Conservation (phyloP, 1,140 invertebrate genomes). For the Heterodera carotae region DNA sequence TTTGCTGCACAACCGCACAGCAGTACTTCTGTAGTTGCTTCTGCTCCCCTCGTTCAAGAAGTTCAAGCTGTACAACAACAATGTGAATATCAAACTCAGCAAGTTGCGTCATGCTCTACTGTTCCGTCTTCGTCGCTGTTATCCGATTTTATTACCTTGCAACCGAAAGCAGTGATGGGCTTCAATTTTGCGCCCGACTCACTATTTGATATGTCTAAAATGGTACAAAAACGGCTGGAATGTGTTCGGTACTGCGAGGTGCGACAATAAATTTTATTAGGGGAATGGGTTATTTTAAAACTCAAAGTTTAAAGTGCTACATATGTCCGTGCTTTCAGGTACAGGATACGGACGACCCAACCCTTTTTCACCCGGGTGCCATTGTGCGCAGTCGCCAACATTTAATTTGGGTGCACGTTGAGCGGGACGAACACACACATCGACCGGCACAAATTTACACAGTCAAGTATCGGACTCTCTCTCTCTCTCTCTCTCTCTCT, state of each 20-base stretch:
- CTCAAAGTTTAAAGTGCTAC: no score
- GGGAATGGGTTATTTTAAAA: background rate
- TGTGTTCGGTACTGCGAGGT: slow-evolving; percentile 9
- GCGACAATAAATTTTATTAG: background rate
- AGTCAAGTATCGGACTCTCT: no score
- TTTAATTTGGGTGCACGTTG: background rate
- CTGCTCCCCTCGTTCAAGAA: background rate
- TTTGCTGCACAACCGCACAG: background rate
- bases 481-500: no score
- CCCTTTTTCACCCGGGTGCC: slow-evolving; percentile 2
- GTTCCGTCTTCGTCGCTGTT: background rate
- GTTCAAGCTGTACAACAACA: background rate
- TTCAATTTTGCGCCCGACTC: background rate
- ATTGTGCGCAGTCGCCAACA: slow-evolving; percentile 8
- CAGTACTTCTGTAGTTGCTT: no score
- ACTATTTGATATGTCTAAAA: background rate
- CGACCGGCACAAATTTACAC: slow-evolving; percentile 1
- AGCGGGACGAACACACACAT: slow-evolving; percentile 2
- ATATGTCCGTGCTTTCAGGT: background rate
- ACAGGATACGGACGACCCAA: background rate
- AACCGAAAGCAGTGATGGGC: no score
- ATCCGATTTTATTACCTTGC: no score
- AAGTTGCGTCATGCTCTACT: background rate
- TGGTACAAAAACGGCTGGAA: slow-evolving; percentile 8
- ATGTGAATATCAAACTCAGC: background rate